Evolutionary conservation across 2,113 vertebrate species (phyloP), one percentile per base, ranked within the genome.

Genomic region (Tachysurus fulvidraco): DNA sequence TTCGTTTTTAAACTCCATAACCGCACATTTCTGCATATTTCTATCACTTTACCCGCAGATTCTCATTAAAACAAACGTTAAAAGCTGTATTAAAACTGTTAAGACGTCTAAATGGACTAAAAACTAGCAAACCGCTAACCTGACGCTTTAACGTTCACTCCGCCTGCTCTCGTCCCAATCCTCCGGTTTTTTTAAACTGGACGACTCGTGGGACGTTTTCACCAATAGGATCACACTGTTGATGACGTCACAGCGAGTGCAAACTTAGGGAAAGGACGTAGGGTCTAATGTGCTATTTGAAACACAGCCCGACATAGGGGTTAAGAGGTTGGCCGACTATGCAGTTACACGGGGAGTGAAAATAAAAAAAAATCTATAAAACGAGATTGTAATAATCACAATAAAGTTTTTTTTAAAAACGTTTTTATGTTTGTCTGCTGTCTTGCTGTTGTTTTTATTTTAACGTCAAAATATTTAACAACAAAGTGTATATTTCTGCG

Each of bases 91-190:
- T 50, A 13, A 76, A 76, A 76, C 46, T 4, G 46, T 5, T 50
- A 50, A 50, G 46, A 50, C 46, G 46, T 50, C 13, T 41, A n/a
- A 64, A 64, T n/a, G 10, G 10, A 4, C 23, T 36, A 69, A 36
- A 1, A 5, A 2, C 21, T 9, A 10, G 12, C n/a, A 28, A 73
- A 44, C 36, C 16, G 5, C 30, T 16, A 36, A 14, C 28, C 16
- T 0, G 9, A 41, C 30, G 6, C 17, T 21, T 28, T 28, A 84
- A 81, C 8, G 78, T 25, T 46, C 2, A 25, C 57, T 4, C 84
- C 92, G 93, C 93, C 93, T 93, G 93, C 91, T 92, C 90, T 67
- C 87, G 82, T 90, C 25, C 17, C 52, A 50, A 80, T 9, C 36
- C 36, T 2, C 36, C 8, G 21, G 0, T 19, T 16, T 17, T 30